Percentiles rank a stretch among this genome's conserved stretches.
These are phyloP conservation scores for Drosophila kohkoa DNA, from an alignment of 1,140 invertebrate genomes.

Conservation along the genomic window DNA sequence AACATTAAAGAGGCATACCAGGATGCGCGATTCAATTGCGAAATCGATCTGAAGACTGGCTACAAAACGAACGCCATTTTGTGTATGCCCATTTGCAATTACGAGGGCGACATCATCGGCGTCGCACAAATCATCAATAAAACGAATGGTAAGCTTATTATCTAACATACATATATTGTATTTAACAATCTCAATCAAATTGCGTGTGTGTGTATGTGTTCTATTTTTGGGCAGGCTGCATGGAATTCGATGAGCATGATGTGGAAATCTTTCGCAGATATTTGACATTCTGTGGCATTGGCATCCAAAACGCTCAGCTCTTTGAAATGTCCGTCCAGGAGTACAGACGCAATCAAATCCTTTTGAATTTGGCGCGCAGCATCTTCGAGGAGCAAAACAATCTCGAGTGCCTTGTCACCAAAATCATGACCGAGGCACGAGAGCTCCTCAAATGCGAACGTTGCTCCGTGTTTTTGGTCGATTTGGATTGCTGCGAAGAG, in stretches of 20 bases:
- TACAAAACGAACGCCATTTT: conserved; percentile 96
- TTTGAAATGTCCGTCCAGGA: conserved; percentile 97
- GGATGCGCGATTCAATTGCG: conserved; percentile 93
- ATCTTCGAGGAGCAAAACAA: conserved; percentile 98
- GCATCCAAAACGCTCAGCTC: conserved; percentile 98
- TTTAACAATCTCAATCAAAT: not conserved
- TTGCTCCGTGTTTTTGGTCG: conserved; percentile 95
- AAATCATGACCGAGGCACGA: conserved; percentile 98
- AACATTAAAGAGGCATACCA: conserved; percentile 97
- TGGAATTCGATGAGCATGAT: conserved; percentile 95
- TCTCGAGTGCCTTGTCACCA: conserved; percentile 95
- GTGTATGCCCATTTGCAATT: conserved; percentile 98
- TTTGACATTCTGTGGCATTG: conserved; percentile 98
- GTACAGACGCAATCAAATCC: conserved; percentile 96
- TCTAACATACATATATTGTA: not conserved
- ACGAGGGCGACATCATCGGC: conserved; percentile 97
- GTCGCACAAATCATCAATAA: conserved; percentile 99
- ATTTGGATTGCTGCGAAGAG: conserved; percentile 93
- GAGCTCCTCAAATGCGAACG: conserved; percentile 96
- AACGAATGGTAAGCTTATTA: conserved; percentile 88
- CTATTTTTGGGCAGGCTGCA: conserved; percentile 85
- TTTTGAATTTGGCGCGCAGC: conserved; percentile 93
- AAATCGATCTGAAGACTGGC: conserved; percentile 95
- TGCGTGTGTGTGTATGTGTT: not conserved
- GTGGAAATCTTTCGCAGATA: conserved; percentile 95